A percentile compares a stretch with the other conserved stretches of the same genome.
These are phyloP conservation scores for Mionectes macconnelli DNA, from an alignment of 2,113 vertebrate genomes.

Conservation along the genomic window DNA sequence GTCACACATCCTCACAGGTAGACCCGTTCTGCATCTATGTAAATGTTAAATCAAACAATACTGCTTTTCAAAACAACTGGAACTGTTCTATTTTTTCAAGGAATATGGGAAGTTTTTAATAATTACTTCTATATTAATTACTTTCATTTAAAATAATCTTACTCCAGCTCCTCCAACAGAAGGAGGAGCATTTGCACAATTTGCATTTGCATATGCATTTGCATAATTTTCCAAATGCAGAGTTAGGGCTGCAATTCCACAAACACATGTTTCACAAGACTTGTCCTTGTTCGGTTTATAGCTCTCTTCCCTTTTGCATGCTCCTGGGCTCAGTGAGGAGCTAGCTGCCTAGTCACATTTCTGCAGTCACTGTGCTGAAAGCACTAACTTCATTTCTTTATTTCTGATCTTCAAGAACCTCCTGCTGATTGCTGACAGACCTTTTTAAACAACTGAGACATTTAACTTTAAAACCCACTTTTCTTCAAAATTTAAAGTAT, in stretches of 20 bases:
- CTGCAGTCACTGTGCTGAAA: constrained; percentile 71
- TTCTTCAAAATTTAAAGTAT: constrained; percentile 53
- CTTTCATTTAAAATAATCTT: background rate
- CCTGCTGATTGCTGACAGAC: background rate
- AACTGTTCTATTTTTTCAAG: background rate
- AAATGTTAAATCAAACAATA: background rate
- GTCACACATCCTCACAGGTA: background rate
- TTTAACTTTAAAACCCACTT: constrained; percentile 53
- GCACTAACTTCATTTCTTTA: constrained; percentile 28
- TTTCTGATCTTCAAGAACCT: constrained; percentile 5
- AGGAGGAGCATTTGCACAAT: too few species aligned
- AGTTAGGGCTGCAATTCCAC: background rate
- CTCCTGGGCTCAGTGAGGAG: constrained; percentile 34
- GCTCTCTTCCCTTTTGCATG: background rate
- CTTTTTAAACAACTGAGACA: constrained; percentile 1
- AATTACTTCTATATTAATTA: background rate
- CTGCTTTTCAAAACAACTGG: background rate
- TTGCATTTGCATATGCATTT: too few species aligned
- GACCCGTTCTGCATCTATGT: background rate
- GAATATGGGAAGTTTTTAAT: background rate
- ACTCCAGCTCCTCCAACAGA: background rate
- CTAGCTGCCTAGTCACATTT: constrained; percentile 58
- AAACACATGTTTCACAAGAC: background rate
- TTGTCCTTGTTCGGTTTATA: background rate
- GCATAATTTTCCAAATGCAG: background rate